phyloP scores from a whole-genome alignment of 2,113 vertebrate species.

The Poecile atricapillus region DNA sequence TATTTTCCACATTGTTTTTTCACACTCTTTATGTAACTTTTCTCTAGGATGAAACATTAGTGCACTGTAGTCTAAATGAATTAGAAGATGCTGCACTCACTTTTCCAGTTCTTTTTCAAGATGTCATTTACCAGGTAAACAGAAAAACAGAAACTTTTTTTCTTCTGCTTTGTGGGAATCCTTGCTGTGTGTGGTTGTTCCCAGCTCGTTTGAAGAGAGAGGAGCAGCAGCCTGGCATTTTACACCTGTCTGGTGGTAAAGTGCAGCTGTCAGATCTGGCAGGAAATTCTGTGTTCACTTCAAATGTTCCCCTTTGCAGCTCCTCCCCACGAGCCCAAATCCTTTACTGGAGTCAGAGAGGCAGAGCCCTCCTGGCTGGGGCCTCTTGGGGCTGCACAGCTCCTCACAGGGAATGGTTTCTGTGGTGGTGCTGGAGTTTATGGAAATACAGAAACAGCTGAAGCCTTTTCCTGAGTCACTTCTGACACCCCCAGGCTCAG shows the following conservation, averaged over 20 bases:
- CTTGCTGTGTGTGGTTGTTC: neutral
- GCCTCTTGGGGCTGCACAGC: rapidly evolving
- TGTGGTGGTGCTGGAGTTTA: neutral
- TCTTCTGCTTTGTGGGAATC: neutral
- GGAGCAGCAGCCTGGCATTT: neutral
- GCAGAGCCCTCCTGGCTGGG: neutral
- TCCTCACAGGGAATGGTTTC: neutral
- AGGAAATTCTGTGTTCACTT: neutral
- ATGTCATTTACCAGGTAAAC: conserved; percentile 97
- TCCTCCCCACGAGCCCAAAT: rapidly evolving
- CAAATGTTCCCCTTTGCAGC: neutral
- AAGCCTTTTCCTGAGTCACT: neutral
- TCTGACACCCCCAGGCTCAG: neutral
- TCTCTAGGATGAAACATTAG: conserved; percentile 93
- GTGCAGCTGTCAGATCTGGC: neutral
- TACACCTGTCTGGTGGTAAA: neutral
- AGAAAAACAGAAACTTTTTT: neutral
- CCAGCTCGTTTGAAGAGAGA: neutral
- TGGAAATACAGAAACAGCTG: neutral
- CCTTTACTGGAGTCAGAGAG: rapidly evolving
- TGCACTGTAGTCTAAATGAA: conserved; percentile 98
- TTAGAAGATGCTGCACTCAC: conserved; percentile 98
- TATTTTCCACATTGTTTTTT: neutral
- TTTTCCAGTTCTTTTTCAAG: conserved; percentile 98
- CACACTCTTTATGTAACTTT: neutral